phyloP scores from a whole-genome alignment of 2,888 invertebrate species.

The Perizoma affinitatum region DNA sequence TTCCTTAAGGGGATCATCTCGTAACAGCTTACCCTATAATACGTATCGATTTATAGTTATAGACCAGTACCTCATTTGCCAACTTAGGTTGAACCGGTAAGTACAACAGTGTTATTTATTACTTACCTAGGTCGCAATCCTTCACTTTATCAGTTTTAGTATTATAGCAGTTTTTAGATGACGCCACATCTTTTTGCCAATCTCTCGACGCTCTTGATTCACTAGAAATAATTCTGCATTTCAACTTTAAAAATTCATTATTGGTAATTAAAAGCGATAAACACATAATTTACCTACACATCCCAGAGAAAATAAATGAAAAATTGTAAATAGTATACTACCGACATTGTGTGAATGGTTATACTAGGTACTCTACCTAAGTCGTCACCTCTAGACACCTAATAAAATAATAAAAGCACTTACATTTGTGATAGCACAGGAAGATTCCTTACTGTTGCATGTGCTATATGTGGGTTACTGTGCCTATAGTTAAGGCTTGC shows the following conservation, averaged over 20 bases:
- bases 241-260: background rate
- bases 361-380: background rate
- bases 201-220: slow-evolving; percentile 53
- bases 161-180: slow-evolving; percentile 50
- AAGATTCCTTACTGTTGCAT: slow-evolving; percentile 40
- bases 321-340: too few species aligned
- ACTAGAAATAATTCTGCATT: slow-evolving; percentile 50
- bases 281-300: too few species aligned
- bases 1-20: too few species aligned
- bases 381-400: too few species aligned
- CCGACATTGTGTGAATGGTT: slow-evolving; percentile 52
- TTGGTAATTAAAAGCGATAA: background rate
- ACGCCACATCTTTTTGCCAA: slow-evolving; percentile 51
- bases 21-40: too few species aligned
- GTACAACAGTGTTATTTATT: background rate
- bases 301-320: too few species aligned
- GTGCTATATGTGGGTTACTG: slow-evolving; percentile 30
- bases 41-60: too few species aligned
- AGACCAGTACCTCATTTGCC: too few species aligned
- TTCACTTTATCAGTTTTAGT: slow-evolving; percentile 60
- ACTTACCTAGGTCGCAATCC: slow-evolving; percentile 74
- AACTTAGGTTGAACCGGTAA: too few species aligned
- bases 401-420: slow-evolving; percentile 34
- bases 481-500: slow-evolving; percentile 36
- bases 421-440: slow-evolving; percentile 47